Evolutionary conservation across 2,888 invertebrate genomes (phyloP).

Genomic region (Oxycera nigricornis): DNA sequence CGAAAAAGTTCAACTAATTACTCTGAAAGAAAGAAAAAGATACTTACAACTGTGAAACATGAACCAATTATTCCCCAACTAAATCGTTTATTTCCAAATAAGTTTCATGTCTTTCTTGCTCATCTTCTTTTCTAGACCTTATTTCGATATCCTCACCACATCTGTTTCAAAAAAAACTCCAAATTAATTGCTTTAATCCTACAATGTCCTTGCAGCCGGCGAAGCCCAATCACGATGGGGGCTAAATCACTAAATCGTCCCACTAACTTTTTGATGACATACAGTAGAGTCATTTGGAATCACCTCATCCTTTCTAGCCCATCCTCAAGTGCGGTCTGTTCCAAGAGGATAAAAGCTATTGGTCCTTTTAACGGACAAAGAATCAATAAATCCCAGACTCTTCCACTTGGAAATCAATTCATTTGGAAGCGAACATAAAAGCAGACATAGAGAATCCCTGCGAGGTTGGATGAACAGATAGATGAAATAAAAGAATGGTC

Average conservation of each 20-base stretch:
- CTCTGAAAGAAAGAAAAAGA: not conserved
- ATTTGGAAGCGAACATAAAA: constrained; percentile 7
- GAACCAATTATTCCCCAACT: not conserved
- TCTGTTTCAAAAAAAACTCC: not conserved
- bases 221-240: too few relatives aligned
- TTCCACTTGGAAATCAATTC: constrained; percentile 29
- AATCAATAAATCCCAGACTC: constrained; percentile 27
- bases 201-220: not conserved
- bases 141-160: not conserved
- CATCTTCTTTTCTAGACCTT: not conserved
- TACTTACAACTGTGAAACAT: not conserved
- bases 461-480: not conserved
- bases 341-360: not conserved
- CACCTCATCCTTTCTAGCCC: not conserved
- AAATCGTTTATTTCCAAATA: not conserved
- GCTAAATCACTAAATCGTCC: not conserved
- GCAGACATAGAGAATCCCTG: not conserved
- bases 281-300: not conserved
- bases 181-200: constrained; percentile 8
- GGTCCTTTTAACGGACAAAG: not conserved
- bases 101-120: not conserved
- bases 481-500: not conserved
- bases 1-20: not conserved
- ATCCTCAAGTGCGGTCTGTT: not conserved
- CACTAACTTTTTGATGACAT: not conserved